phyloP scores from a whole-genome alignment of 2,113 vertebrate species.

The Catharus fuscescens region DNA sequence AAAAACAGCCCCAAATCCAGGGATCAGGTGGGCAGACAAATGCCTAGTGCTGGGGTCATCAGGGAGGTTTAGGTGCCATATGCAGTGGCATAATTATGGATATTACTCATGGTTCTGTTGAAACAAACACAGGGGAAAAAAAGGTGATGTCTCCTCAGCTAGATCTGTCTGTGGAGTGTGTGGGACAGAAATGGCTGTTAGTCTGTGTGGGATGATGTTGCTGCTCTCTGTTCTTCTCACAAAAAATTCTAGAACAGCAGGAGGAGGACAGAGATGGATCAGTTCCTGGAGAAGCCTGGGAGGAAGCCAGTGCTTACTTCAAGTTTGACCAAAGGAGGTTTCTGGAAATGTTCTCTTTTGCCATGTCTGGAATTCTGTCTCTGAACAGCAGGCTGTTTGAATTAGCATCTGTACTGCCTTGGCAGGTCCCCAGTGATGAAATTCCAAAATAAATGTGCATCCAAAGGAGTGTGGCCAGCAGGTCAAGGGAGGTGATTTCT shows the following conservation, averaged over 20 bases:
- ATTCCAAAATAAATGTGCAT: not conserved
- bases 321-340: not conserved
- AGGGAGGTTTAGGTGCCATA: not conserved
- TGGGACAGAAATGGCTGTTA: conserved; percentile 36
- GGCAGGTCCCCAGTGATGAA: not conserved
- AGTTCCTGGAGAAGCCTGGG: not conserved
- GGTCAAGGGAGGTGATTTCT: not conserved
- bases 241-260: not conserved
- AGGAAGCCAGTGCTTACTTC: not conserved
- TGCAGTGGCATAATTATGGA: not conserved
- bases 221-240: conserved; percentile 8
- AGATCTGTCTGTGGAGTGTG: not conserved
- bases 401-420: not conserved
- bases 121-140: not conserved
- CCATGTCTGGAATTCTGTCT: not conserved
- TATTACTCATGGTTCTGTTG: conserved; percentile 45
- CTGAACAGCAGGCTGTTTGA: not conserved
- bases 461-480: not conserved
- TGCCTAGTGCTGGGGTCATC: not conserved
- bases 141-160: not conserved
- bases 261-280: not conserved
- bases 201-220: conserved; percentile 20
- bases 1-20: not conserved
- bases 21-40: conserved; percentile 16
- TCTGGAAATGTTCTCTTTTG: not conserved